Evolutionary conservation across 2,797 vertebrate species (phyloP).

Genomic region (Natrix natrix): DNA sequence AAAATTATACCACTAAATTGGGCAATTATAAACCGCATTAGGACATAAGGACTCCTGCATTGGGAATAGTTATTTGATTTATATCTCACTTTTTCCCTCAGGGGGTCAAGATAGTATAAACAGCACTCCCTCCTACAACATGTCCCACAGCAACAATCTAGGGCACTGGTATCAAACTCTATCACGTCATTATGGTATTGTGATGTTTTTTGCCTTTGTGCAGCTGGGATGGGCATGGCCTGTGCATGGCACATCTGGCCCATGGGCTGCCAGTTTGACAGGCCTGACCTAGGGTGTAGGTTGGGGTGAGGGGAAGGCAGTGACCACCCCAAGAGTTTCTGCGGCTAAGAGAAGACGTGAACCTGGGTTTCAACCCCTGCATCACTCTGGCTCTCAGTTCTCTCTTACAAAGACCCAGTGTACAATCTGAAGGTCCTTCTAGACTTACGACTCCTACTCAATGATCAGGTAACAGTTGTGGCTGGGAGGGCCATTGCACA

Average conservation of each 20-base stretch:
- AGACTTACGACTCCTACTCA: not conserved
- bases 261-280: too few species aligned
- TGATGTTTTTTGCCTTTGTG: too few species aligned
- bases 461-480: not conserved
- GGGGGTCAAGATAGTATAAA: not conserved
- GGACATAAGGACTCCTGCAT: not conserved
- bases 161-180: not conserved
- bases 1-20: not conserved
- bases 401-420: not conserved
- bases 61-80: not conserved
- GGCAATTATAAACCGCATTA: not conserved
- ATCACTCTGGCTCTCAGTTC: not conserved
- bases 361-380: not conserved
- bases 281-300: not conserved
- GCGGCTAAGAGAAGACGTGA: not conserved
- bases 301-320: not conserved
- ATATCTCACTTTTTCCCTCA: not conserved
- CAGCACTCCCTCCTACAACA: not conserved
- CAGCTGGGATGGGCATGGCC: too few species aligned
- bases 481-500: not conserved
- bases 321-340: not conserved
- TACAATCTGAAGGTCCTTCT: not conserved
- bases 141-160: not conserved
- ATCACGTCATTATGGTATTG: too few species aligned
- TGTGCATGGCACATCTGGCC: too few species aligned